phyloP scores from a whole-genome alignment of 2,797 vertebrate genomes.

The Semaprochilodus insignis region DNA sequence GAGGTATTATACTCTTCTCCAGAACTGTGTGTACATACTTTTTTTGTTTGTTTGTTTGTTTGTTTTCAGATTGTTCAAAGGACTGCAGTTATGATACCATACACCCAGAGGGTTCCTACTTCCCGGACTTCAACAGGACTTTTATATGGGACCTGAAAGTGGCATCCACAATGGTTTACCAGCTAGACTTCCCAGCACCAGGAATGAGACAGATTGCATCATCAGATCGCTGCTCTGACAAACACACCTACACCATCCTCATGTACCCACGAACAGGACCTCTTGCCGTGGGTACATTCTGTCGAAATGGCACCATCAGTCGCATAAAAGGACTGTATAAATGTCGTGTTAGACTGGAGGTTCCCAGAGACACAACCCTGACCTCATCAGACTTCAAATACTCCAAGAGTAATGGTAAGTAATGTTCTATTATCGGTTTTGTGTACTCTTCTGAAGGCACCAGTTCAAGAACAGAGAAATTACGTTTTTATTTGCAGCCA shows the following conservation, averaged over 20 bases:
- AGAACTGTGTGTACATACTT: background rate
- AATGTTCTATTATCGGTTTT: background rate
- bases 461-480: too few species aligned
- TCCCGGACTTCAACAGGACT: slow-evolving; percentile 84
- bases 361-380: slow-evolving; percentile 64
- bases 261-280: slow-evolving; percentile 64
- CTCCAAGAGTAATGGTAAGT: slow-evolving; percentile 70
- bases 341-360: slow-evolving; percentile 68
- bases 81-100: slow-evolving; percentile 78
- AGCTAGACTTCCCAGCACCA: slow-evolving; percentile 81
- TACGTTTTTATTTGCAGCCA: too few species aligned
- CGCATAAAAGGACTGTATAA: slow-evolving; percentile 65
- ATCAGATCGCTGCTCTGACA: slow-evolving; percentile 77
- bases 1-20: background rate
- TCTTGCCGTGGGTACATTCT: slow-evolving; percentile 72
- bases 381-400: slow-evolving; percentile 69
- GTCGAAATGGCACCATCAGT: slow-evolving; percentile 72
- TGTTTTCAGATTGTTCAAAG: slow-evolving; percentile 69
- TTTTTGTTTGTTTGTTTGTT: background rate
- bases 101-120: slow-evolving; percentile 69
- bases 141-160: slow-evolving; percentile 86
- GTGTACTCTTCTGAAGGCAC: too few species aligned
- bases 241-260: slow-evolving; percentile 78
- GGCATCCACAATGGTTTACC: slow-evolving; percentile 63
- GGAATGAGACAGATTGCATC: slow-evolving; percentile 86